A percentile compares a stretch with the other conserved stretches of the same genome.
Conservation (phyloP, 2,797 vertebrate species). For the Yasuhikotakia modesta region DNA sequence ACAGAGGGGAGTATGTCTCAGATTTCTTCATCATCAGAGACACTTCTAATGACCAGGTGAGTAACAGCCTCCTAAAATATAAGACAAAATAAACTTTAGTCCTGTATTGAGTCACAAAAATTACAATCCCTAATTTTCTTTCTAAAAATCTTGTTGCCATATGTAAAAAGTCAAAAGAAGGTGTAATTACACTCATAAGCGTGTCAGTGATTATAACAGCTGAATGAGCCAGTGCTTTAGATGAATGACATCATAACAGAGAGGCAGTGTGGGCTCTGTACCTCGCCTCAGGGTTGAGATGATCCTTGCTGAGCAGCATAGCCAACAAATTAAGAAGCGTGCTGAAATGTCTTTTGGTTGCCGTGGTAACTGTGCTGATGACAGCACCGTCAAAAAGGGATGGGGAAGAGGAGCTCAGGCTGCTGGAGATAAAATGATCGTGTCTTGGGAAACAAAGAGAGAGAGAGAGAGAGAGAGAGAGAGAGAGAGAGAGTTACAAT, state of each 20-base stretch:
- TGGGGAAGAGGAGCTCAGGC: slow-evolving; percentile 94
- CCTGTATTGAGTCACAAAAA: background rate
- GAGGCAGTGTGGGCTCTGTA: slow-evolving; percentile 57
- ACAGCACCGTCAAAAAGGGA: slow-evolving; percentile 96
- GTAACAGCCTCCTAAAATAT: slow-evolving; percentile 85
- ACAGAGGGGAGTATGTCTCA: slow-evolving; percentile 91
- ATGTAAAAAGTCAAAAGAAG: slow-evolving; percentile 16
- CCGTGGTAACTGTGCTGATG: slow-evolving; percentile 98
- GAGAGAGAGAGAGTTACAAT: background rate
- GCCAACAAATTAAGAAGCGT: slow-evolving; percentile 91
- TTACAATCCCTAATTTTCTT: background rate
- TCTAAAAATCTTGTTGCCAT: background rate
- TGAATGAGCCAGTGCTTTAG: slow-evolving; percentile 3
- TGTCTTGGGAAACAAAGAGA: slow-evolving; percentile 77
- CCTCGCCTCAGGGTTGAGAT: slow-evolving; percentile 90
- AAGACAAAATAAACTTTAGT: background rate
- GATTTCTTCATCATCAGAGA: slow-evolving; percentile 94
- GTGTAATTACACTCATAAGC: background rate
- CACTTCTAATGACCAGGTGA: slow-evolving; percentile 96
- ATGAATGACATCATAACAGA: slow-evolving; percentile 18
- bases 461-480: background rate
- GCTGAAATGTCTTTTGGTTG: slow-evolving; percentile 98
- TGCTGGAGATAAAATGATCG: slow-evolving; percentile 98
- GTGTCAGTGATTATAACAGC: slow-evolving; percentile 6
- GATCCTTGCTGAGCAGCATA: slow-evolving; percentile 87